A percentile compares a stretch with the other conserved stretches of the same genome.
Evolutionary conservation across 2,113 vertebrate genomes (phyloP).

Genomic region (Pedionomus torquatus): DNA sequence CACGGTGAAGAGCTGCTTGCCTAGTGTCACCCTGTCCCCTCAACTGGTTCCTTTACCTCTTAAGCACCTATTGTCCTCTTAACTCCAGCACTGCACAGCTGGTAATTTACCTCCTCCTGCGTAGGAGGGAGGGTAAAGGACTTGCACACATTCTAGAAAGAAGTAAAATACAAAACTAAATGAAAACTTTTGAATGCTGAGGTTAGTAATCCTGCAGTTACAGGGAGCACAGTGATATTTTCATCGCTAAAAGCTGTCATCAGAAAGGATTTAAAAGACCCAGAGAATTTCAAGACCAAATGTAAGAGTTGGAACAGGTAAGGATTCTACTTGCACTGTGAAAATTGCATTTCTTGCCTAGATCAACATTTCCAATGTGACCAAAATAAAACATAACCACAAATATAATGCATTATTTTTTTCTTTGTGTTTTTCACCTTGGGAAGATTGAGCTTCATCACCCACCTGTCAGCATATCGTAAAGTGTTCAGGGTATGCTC

Average conservation of each 20-base stretch:
- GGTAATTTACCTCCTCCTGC: not conserved
- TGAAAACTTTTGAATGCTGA: not conserved
- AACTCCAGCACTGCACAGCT: not conserved
- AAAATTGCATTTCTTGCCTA: not conserved
- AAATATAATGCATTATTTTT: not conserved
- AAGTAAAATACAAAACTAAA: not conserved
- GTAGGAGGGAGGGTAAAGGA: not conserved
- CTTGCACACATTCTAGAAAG: not conserved
- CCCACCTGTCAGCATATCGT: conserved; percentile 92
- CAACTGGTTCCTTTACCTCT: not conserved
- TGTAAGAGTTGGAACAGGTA: not conserved
- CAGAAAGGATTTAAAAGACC: not conserved
- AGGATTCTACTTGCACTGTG: not conserved
- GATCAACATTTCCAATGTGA: not conserved
- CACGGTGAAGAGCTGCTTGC: not conserved
- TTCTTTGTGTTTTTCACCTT: not conserved
- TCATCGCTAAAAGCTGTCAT: not conserved
- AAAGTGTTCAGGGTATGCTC: conserved; percentile 93
- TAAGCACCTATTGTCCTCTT: not conserved
- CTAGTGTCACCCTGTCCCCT: not conserved
- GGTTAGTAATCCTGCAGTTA: not conserved
- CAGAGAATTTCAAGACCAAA: not conserved
- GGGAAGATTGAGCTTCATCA: not conserved
- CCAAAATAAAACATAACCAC: not conserved
- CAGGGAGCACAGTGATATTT: not conserved